A percentile compares a stretch with the other conserved stretches of the same genome.
Evolutionary conservation across 2,113 vertebrate genomes (phyloP).

Genomic region (Mugil cephalus): DNA sequence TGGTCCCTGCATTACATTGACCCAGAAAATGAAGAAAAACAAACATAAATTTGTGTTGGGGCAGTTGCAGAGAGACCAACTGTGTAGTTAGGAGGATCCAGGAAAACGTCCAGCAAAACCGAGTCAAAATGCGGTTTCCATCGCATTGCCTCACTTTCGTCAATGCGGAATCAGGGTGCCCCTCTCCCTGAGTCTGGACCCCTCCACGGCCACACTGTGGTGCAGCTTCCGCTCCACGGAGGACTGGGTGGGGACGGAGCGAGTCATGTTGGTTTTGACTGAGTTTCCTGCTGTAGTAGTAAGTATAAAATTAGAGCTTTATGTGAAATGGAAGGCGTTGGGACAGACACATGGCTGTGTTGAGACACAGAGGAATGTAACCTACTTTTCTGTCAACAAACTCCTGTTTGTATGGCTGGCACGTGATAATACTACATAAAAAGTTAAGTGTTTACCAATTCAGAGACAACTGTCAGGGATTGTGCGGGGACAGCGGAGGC

Average conservation of each 20-base stretch:
- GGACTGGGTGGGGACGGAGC: conserved; percentile 81
- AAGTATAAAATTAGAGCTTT: conserved; percentile 75
- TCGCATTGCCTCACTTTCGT: conserved; percentile 20
- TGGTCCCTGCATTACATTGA: conserved; percentile 38
- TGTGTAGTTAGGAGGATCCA: conserved; percentile 28
- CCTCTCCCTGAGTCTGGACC: conserved; percentile 50
- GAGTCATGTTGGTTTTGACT: conserved; percentile 85
- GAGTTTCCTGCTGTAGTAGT: conserved; percentile 84
- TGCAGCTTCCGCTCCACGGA: conserved; percentile 88
- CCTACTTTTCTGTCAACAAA: conserved; percentile 71
- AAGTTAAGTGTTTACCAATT: conserved; percentile 35
- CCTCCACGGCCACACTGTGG: conserved; percentile 84
- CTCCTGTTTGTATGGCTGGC: conserved; percentile 14
- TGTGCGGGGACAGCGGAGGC: background rate
- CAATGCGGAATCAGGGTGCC: conserved; percentile 8
- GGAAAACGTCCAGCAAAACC: conserved; percentile 19
- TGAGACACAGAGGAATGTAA: conserved; percentile 69
- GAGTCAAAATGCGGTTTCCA: conserved; percentile 33
- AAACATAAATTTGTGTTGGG: conserved; percentile 11
- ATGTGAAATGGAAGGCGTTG: conserved; percentile 65
- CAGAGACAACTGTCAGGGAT: conserved; percentile 14
- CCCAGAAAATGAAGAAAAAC: conserved; percentile 34
- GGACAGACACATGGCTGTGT: conserved; percentile 54
- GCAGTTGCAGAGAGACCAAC: background rate
- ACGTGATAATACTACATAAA: conserved; percentile 26